phyloP scores from a whole-genome alignment of 2,888 invertebrate species.

The Hypomecis punctinalis region DNA sequence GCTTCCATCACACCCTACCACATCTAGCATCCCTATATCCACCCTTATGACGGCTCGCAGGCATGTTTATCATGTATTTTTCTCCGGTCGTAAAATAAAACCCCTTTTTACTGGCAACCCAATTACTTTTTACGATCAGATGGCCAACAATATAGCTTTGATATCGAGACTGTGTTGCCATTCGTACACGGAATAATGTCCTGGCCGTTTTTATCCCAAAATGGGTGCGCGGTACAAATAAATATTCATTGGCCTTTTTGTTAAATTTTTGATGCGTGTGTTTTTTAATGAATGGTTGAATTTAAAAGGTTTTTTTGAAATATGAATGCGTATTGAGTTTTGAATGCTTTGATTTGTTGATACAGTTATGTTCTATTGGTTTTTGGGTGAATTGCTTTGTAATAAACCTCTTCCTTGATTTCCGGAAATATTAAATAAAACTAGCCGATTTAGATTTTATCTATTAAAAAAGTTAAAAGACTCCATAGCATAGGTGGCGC shows the following conservation, averaged over 20 bases:
- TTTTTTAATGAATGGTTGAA: slow-evolving; percentile 31
- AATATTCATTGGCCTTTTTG: slow-evolving; percentile 54
- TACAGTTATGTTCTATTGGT: not conserved
- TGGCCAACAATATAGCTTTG: slow-evolving; percentile 72
- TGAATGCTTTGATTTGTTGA: slow-evolving; percentile 15
- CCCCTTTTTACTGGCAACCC: slow-evolving; percentile 81
- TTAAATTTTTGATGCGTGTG: slow-evolving; percentile 45
- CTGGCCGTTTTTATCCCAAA: slow-evolving; percentile 46
- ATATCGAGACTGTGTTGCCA: slow-evolving; percentile 69
- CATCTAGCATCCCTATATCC: slow-evolving; percentile 50
- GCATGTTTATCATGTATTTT: slow-evolving; percentile 81
- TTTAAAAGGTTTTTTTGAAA: slow-evolving; percentile 22
- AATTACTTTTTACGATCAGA: slow-evolving; percentile 83
- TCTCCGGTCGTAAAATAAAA: slow-evolving; percentile 78
- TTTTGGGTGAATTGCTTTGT: not conserved
- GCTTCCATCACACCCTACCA: slow-evolving; percentile 32
- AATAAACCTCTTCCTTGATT: not conserved
- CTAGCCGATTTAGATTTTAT: no score
- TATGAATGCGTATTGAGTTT: slow-evolving; percentile 14
- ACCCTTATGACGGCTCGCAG: slow-evolving; percentile 59
- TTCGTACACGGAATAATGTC: slow-evolving; percentile 58
- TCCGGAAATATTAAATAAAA: no score
- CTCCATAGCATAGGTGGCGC: no score
- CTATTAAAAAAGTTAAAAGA: no score
- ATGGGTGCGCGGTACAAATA: slow-evolving; percentile 50